Conservation (phyloP, 2,888 invertebrate genomes). For the Drosophila fulvimacula region DNA sequence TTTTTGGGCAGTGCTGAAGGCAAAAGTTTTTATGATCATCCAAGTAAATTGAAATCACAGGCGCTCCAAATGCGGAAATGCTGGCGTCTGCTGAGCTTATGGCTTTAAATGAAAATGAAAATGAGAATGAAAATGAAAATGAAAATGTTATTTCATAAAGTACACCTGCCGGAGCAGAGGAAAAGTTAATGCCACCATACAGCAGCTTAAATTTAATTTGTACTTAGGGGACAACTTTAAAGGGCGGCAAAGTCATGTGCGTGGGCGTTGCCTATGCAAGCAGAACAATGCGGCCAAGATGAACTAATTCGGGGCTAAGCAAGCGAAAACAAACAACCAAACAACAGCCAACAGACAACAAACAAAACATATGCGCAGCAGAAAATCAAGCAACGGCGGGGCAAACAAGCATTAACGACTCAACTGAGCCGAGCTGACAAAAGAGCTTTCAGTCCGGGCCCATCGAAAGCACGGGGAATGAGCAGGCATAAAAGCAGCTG, state of each 20-base stretch:
- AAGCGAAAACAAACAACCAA: slow-evolving; percentile 31
- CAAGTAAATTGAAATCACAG: slow-evolving; percentile 73
- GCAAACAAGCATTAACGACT: slow-evolving; percentile 13
- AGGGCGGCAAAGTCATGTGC: slow-evolving; percentile 19
- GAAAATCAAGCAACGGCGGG: slow-evolving; percentile 10
- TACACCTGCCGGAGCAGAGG: slow-evolving; percentile 55
- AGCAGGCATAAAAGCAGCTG: background rate
- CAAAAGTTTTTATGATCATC: slow-evolving; percentile 61
- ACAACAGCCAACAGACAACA: slow-evolving; percentile 11
- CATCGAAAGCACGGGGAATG: background rate
- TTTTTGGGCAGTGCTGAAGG: slow-evolving; percentile 20
- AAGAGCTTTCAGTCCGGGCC: slow-evolving; percentile 23
- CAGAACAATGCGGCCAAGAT: slow-evolving; percentile 52
- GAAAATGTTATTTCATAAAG: slow-evolving; percentile 68
- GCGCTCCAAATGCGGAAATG: slow-evolving; percentile 7
- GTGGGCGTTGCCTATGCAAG: slow-evolving; percentile 32
- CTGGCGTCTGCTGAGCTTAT: slow-evolving; percentile 22
- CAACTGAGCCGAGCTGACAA: slow-evolving; percentile 54
- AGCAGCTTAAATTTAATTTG: slow-evolving; percentile 51
- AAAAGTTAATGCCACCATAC: slow-evolving; percentile 2
- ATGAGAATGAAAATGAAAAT: slow-evolving; percentile 34
- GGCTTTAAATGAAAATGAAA: slow-evolving; percentile 41
- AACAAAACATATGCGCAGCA: slow-evolving; percentile 18
- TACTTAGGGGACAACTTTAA: slow-evolving; percentile 66
- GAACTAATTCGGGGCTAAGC: slow-evolving; percentile 41